phyloP scores from a whole-genome alignment of 1,140 invertebrate genomes.

The Drosophila kanapiae region DNA sequence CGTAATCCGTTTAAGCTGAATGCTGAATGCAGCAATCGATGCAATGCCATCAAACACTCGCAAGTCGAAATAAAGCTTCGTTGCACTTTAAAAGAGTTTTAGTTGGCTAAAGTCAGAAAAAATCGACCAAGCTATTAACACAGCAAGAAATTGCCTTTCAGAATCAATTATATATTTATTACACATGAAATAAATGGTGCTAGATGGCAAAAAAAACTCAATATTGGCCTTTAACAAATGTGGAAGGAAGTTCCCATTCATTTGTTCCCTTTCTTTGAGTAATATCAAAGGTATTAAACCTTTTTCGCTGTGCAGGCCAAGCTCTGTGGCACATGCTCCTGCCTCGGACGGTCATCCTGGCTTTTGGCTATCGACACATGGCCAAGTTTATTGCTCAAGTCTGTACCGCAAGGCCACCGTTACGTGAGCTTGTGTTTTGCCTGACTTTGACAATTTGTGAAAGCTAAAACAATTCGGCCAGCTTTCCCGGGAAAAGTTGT shows the following conservation, averaged over 20 bases:
- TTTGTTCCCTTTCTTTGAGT: no score
- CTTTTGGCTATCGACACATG: constrained; percentile 58
- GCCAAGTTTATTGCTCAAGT: constrained; percentile 59
- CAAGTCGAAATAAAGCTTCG: constrained; percentile 8
- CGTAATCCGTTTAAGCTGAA: constrained; percentile 55
- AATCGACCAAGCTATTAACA: neutral
- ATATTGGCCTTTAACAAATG: neutral
- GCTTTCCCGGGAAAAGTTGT: constrained; percentile 16
- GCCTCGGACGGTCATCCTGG: constrained; percentile 42
- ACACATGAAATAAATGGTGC: neutral
- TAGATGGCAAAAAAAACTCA: neutral
- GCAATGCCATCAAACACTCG: constrained; percentile 18
- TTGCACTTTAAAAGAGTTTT: constrained; percentile 45
- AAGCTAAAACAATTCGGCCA: constrained; percentile 33
- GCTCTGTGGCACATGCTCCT: constrained; percentile 22
- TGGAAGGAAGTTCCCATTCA: neutral
- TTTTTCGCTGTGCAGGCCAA: constrained; percentile 26
- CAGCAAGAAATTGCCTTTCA: neutral
- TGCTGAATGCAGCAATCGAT: constrained; percentile 43
- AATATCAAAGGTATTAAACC: neutral
- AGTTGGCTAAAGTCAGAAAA: neutral
- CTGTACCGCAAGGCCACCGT: constrained; percentile 36
- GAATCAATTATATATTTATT: no score
- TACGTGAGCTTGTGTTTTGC: constrained; percentile 40
- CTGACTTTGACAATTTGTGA: constrained; percentile 53